phyloP scores from a whole-genome alignment of 1,140 invertebrate genomes.

The Mizuhopecten yessoensis region DNA sequence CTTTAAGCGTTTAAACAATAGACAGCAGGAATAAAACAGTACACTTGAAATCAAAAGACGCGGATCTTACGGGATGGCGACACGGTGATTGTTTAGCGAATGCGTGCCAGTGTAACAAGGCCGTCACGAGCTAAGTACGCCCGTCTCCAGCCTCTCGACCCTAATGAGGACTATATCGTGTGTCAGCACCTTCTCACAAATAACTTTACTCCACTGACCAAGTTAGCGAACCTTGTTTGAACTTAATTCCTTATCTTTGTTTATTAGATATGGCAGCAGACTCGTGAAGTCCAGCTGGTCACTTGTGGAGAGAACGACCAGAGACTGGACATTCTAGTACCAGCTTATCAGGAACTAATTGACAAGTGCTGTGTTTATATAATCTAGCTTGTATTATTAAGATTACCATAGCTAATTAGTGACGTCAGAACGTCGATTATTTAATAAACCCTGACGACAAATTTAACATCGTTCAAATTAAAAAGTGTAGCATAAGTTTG shows the following conservation, averaged over 20 bases:
- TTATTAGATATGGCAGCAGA: not conserved
- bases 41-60: not conserved
- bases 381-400: not conserved
- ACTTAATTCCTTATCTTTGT: not conserved
- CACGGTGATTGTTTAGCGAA: not conserved
- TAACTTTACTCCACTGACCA: not conserved
- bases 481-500: no score
- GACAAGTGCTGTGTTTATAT: constrained; percentile 12
- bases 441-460: no score
- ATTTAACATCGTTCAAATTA: no score
- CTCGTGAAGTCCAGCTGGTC: constrained; percentile 1
- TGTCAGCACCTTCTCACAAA: not conserved
- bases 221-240: constrained; percentile 38
- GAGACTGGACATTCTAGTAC: not conserved
- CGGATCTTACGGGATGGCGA: not conserved
- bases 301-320: not conserved
- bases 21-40: not conserved
- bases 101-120: not conserved
- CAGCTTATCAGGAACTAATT: not conserved
- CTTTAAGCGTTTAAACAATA: not conserved
- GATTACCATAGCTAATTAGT: not conserved
- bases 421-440: not conserved
- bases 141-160: not conserved
- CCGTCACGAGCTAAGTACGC: constrained; percentile 26
- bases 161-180: constrained; percentile 12